phyloP scores from a whole-genome alignment of 2,888 invertebrate genomes.

The Sepioteuthis lessoniana region DNA sequence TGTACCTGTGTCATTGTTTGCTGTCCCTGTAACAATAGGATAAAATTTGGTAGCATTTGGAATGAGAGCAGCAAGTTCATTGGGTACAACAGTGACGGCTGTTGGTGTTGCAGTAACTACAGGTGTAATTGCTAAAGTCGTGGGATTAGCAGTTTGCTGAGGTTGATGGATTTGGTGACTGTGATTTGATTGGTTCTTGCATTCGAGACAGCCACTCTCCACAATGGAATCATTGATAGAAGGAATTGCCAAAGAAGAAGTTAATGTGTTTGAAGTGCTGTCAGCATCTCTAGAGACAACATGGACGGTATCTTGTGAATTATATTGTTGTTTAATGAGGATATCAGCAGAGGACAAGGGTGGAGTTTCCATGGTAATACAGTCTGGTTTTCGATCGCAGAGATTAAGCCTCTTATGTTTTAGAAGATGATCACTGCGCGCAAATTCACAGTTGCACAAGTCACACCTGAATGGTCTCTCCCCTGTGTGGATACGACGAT shows the following conservation, averaged over 20 bases:
- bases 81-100: neutral
- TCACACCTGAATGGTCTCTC: constrained; percentile 38
- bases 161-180: too few relatives aligned
- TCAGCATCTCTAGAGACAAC: too few relatives aligned
- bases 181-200: too few relatives aligned
- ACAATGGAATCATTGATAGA: too few relatives aligned
- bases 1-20: neutral
- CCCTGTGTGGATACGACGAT: constrained; percentile 23
- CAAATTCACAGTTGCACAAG: neutral
- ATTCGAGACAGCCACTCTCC: too few relatives aligned
- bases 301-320: too few relatives aligned
- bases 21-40: neutral
- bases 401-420: neutral
- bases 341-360: neutral
- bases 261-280: too few relatives aligned
- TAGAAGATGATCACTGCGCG: neutral
- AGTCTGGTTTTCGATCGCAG: neutral
- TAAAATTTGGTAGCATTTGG: constrained; percentile 1
- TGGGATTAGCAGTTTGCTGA: neutral
- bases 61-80: neutral
- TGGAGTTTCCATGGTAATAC: neutral
- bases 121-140: neutral
- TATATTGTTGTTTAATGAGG: neutral
- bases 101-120: neutral
- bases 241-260: too few relatives aligned